A percentile compares a stretch with the other conserved stretches of the same genome.
These are phyloP conservation scores for Ectemnius cavifrons DNA, from an alignment of 2,888 invertebrate species.

Conservation along the genomic window DNA sequence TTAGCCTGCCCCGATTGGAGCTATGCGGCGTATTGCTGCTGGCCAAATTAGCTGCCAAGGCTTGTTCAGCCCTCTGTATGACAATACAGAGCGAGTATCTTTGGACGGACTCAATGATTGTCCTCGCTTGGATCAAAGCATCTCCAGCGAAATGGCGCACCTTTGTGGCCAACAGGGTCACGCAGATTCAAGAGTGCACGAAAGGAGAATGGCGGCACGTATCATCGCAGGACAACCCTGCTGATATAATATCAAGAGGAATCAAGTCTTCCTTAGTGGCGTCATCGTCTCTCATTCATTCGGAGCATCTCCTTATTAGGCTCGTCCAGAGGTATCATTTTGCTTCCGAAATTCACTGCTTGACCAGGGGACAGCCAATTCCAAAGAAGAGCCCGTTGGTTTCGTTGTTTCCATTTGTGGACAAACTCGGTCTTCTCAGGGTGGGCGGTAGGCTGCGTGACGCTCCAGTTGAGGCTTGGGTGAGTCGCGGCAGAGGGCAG, in stretches of 20 bases:
- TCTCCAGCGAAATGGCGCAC: background rate
- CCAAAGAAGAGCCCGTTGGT: no score
- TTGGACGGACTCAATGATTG: constrained; percentile 1
- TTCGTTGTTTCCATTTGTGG: no score
- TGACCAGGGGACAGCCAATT: no score
- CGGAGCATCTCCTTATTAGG: no score
- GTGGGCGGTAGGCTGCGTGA: no score
- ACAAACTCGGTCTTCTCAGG: no score
- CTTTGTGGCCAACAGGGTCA: background rate
- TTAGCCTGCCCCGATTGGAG: constrained; percentile 10
- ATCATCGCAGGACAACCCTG: background rate
- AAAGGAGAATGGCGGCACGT: constrained; percentile 3
- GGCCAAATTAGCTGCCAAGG: background rate
- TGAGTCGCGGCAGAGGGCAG: no score
- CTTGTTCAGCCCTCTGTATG: background rate
- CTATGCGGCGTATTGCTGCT: constrained; percentile 4
- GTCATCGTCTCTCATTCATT: no score
- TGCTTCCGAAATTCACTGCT: no score
- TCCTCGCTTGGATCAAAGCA: background rate
- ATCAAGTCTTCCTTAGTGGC: background rate
- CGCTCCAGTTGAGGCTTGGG: no score
- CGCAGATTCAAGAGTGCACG: background rate
- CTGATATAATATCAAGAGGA: constrained; percentile 7
- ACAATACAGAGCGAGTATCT: background rate
- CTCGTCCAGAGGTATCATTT: no score